Conservation (phyloP, 2,888 invertebrate genomes). For the Nowickia ferox region DNA sequence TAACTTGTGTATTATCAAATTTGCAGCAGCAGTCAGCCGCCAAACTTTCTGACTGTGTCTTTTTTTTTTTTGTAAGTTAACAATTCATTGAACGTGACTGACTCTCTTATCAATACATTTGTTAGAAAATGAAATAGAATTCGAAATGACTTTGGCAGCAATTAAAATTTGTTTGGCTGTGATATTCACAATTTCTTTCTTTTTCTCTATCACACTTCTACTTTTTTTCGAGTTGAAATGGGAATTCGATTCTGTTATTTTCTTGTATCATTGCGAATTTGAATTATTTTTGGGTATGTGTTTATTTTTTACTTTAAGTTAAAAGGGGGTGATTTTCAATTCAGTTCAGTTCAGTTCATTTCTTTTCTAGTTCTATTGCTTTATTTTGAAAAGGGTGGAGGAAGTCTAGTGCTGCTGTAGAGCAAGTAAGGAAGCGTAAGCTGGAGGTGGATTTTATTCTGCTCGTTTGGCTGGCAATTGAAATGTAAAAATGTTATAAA, state of each 20-base stretch:
- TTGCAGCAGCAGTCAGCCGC: slow-evolving; percentile 57
- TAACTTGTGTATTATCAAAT: slow-evolving; percentile 49
- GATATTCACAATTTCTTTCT: slow-evolving; percentile 15
- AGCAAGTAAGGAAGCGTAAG: not conserved
- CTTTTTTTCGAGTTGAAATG: slow-evolving; percentile 30
- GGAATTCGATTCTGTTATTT: slow-evolving; percentile 65
- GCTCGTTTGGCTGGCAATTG: slow-evolving; percentile 69
- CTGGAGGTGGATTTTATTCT: slow-evolving; percentile 42
- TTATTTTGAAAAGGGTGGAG: slow-evolving; percentile 2
- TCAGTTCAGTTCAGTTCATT: slow-evolving; percentile 20
- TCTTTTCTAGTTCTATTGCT: not conserved
- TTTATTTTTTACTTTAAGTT: not conserved
- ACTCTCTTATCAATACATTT: slow-evolving; percentile 79
- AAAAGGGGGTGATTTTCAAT: slow-evolving; percentile 55
- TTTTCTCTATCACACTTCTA: not conserved
- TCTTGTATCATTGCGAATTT: slow-evolving; percentile 45
- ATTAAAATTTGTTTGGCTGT: slow-evolving; percentile 67
- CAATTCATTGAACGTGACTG: slow-evolving; percentile 78
- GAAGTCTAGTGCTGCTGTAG: slow-evolving; percentile 12
- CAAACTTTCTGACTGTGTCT: slow-evolving; percentile 44
- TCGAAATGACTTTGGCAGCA: slow-evolving; percentile 67
- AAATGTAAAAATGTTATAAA: slow-evolving; percentile 64
- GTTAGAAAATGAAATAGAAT: slow-evolving; percentile 55
- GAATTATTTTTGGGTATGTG: slow-evolving; percentile 54
- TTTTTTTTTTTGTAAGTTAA: slow-evolving; percentile 56